Conservation (phyloP, 2,113 vertebrate genomes). For the Carassius auratus region DNA sequence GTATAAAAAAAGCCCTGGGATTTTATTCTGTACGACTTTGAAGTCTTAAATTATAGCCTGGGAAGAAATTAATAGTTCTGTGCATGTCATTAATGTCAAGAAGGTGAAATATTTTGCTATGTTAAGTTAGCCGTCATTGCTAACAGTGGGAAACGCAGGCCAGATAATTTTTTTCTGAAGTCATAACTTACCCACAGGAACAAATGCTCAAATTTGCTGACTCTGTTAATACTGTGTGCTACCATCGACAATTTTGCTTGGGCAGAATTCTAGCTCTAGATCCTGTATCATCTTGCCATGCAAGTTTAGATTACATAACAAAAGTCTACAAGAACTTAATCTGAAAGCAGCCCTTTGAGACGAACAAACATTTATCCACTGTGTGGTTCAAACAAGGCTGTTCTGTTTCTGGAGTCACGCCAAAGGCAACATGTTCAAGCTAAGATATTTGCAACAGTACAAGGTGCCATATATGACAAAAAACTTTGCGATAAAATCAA, state of each 20-base stretch:
- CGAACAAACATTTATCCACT: neutral
- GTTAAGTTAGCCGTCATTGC: neutral
- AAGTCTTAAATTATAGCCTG: conserved; percentile 51
- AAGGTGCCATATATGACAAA: neutral
- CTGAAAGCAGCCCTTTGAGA: conserved; percentile 1
- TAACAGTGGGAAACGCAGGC: neutral
- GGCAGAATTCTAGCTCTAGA: neutral
- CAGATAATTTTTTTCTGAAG: neutral
- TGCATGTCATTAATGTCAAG: conserved; percentile 38
- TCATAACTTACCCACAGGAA: conserved; percentile 12
- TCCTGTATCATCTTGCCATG: neutral
- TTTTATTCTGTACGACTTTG: conserved; percentile 43
- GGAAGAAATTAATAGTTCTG: conserved; percentile 42
- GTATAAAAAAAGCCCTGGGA: conserved; percentile 11
- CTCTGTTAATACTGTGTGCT: neutral
- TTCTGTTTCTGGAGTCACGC: conserved; percentile 17
- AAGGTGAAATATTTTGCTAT: conserved; percentile 15
- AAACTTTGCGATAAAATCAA: neutral
- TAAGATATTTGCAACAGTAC: conserved; percentile 12
- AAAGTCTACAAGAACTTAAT: neutral
- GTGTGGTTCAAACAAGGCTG: conserved; percentile 10
- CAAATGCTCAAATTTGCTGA: conserved; percentile 11
- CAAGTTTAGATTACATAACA: neutral
- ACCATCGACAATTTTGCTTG: neutral
- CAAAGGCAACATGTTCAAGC: conserved; percentile 37